Evolutionary conservation across 2,113 vertebrate species (phyloP).

Genomic region (Sarotherodon lohbergeri): DNA sequence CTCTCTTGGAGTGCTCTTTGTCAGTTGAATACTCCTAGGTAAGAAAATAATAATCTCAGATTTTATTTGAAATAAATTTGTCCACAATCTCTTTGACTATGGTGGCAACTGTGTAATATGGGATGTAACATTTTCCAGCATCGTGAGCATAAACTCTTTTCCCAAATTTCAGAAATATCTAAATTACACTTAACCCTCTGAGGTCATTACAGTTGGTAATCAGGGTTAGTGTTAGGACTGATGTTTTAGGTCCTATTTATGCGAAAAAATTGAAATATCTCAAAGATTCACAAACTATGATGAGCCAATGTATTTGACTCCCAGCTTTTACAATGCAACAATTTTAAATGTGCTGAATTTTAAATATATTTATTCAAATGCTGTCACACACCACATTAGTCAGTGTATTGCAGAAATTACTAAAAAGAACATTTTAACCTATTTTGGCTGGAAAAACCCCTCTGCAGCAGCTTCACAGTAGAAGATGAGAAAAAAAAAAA

Average conservation of each 20-base stretch:
- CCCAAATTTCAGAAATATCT: background rate
- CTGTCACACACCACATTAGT: background rate
- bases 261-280: background rate
- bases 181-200: background rate
- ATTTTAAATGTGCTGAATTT: background rate
- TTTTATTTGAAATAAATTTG: no score
- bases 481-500: constrained; percentile 4
- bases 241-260: background rate
- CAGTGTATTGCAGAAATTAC: background rate
- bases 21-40: no score
- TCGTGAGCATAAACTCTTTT: background rate
- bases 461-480: background rate
- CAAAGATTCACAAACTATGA: background rate
- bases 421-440: background rate
- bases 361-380: background rate
- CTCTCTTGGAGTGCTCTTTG: no score
- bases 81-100: no score
- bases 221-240: background rate
- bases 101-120: no score
- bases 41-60: no score
- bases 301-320: background rate
- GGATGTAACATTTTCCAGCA: background rate
- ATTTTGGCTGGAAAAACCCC: background rate
- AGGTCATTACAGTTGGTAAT: background rate
- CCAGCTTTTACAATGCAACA: background rate